Evolutionary conservation across 2,888 invertebrate species (phyloP), one percentile per base, ranked within the genome.

Genomic region (Empis livida): DNA sequence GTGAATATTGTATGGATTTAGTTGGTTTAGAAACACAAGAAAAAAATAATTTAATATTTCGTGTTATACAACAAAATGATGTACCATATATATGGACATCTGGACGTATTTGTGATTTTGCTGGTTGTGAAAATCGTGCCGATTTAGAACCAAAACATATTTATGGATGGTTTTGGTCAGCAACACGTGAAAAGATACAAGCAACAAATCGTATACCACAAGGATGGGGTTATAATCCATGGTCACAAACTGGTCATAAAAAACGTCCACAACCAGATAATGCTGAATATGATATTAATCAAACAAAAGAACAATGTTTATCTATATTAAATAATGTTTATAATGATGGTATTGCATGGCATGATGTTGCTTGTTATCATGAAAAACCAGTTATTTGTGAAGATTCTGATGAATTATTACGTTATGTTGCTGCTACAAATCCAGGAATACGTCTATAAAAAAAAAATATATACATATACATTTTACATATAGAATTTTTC

Each of bases 11-110:
- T 71, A 92, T 92, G 92, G 92, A 92, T 70, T 78, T 90, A 57
- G 84, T 91, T 43, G 87, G 89, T 16, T 74, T 91, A 68, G 91
- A 92, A 68, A 84, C 86, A 11, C 88, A 90, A 70, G 88, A 89
- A 65, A 88, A 92, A 68, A 90, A 91, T 65, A 89, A 90, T 70
- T 79, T 90, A 61, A 80, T 90, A 68, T 89, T 86, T 79, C 84
- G 82, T 68, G 77, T 89, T 40, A 88, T 90, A 56, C 87, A 88
- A 68, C 84, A 87, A 68, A 87, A 88, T 57, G 87, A 90, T 65
- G 84, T 89, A 42, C 89, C 90, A 4, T 92, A 90, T 74, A 92
- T 92, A 62, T 92, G 92, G 91, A 91, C 92, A 13, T 87, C 88
- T 6, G 92, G 91, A 45, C 83, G 91, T 57, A 78, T 91, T 49